These are phyloP conservation scores for Potorous gilbertii DNA, from an alignment of 2,797 vertebrate genomes.

Conservation along the genomic window DNA sequence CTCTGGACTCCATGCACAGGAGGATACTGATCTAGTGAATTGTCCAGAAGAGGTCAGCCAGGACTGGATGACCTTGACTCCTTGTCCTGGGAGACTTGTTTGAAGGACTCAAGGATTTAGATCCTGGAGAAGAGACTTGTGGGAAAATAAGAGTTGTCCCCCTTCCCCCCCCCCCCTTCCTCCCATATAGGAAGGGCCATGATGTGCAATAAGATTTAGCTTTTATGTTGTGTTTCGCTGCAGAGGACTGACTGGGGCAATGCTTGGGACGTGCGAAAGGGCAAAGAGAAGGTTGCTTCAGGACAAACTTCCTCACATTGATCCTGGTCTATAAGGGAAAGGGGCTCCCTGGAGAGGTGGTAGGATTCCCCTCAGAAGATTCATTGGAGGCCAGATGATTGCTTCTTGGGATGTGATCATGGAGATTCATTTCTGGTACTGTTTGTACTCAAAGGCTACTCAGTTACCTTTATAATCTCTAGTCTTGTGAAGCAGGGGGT, in stretches of 20 bases:
- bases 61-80: not conserved
- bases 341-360: not conserved
- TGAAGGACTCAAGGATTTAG: not conserved
- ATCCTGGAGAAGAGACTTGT: not conserved
- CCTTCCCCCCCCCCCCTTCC: no score
- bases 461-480: no score
- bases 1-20: not conserved
- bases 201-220: not conserved
- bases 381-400: not conserved
- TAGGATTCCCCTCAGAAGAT: not conserved
- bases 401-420: not conserved
- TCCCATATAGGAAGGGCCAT: not conserved
- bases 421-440: no score
- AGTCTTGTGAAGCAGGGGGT: not conserved
- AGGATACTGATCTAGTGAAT: not conserved
- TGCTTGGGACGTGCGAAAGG: not conserved
- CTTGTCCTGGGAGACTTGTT: not conserved
- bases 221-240: not conserved
- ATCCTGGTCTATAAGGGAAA: not conserved
- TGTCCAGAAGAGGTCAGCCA: not conserved
- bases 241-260: not conserved
- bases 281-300: not conserved
- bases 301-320: not conserved
- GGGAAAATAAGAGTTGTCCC: not conserved
- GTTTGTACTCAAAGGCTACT: no score